These are phyloP conservation scores for Mesocentrotus franciscanus DNA, from an alignment of 53 echinoderm and acorn worm genomes.

Conservation along the genomic window DNA sequence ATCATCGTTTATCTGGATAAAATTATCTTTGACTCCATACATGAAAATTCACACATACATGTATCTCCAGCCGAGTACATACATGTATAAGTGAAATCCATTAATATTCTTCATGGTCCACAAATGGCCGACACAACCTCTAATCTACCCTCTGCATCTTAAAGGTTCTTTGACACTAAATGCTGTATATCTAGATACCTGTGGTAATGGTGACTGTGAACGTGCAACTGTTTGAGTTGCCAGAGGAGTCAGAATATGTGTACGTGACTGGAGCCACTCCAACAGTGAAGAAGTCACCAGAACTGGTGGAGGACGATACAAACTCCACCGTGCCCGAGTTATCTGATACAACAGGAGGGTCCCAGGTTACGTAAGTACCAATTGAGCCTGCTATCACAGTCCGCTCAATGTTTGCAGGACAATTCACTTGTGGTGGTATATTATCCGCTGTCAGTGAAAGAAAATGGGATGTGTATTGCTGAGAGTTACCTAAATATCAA, in stretches of 20 bases:
- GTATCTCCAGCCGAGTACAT: no score
- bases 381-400: constrained; percentile 66
- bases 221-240: constrained; percentile 65
- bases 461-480: not conserved
- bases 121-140: no score
- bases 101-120: no score
- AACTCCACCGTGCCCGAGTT: constrained; percentile 68
- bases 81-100: no score
- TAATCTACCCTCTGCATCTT: no score
- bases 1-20: no score
- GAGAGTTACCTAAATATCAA: not conserved
- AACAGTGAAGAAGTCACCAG: constrained; percentile 67
- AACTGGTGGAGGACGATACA: constrained; percentile 28
- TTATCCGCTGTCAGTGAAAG: constrained; percentile 61
- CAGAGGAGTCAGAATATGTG: constrained; percentile 57
- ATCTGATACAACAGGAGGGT: constrained; percentile 66
- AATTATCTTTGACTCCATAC: no score
- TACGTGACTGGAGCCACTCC: constrained; percentile 55
- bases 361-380: constrained; percentile 64
- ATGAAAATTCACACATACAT: no score
- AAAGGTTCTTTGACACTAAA: no score
- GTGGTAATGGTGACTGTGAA: constrained; percentile 56
- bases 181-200: constrained; percentile 21
- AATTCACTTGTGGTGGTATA: constrained; percentile 61
- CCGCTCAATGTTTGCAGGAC: constrained; percentile 49